Evolutionary conservation across 2,888 invertebrate species (phyloP).

Genomic region (Congeria kusceri): DNA sequence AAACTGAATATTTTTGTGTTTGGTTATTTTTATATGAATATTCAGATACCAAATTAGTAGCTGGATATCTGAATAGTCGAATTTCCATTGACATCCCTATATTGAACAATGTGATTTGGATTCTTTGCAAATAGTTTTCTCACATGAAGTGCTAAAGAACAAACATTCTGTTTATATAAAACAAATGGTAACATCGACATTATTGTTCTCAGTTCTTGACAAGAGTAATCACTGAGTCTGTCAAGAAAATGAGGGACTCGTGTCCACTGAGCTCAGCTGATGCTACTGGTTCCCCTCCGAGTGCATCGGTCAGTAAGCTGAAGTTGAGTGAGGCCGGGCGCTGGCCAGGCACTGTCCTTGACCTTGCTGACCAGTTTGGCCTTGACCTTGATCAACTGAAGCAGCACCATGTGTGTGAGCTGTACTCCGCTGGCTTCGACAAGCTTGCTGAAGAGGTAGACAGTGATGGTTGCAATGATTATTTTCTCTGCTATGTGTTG

Average conservation of each 20-base stretch:
- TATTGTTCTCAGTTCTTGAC: conserved; percentile 54
- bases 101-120: no score
- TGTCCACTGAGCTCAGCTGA: conserved; percentile 11
- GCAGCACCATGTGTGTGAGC: conserved; percentile 91
- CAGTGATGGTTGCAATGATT: no score
- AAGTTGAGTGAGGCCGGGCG: conserved; percentile 62
- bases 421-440: conserved; percentile 88
- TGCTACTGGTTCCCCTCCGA: conserved; percentile 25
- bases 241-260: conserved; percentile 56
- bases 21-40: no score
- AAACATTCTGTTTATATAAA: no score
- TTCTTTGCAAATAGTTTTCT: no score
- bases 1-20: no score
- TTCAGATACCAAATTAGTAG: no score
- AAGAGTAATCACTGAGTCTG: conserved; percentile 57
- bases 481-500: no score
- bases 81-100: no score
- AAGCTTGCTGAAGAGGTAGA: conserved; percentile 88
- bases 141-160: no score
- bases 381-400: conserved; percentile 91
- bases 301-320: conserved; percentile 14
- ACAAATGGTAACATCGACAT: neutral
- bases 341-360: conserved; percentile 91
- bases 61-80: no score
- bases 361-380: conserved; percentile 92